Evolutionary conservation across 2,113 vertebrate genomes (phyloP).

Genomic region (Telmatochromis sp.): DNA sequence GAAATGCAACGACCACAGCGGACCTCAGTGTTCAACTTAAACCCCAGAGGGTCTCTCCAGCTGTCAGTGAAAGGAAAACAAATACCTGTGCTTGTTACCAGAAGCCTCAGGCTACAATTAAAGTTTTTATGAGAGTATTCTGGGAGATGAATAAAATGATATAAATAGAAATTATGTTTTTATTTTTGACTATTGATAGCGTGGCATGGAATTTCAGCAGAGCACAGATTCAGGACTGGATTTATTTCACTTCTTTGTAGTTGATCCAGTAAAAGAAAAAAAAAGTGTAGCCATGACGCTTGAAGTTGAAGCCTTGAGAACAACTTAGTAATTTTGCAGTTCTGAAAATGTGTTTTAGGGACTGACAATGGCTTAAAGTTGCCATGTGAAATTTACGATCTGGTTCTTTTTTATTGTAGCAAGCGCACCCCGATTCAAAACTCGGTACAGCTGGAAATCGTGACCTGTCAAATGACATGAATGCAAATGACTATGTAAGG

Average conservation of each 20-base stretch:
- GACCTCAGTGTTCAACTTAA: neutral
- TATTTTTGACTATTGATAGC: neutral
- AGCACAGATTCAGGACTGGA: neutral
- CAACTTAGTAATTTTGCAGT: neutral
- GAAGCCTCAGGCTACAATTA: neutral
- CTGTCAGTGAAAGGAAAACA: neutral
- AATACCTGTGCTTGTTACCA: neutral
- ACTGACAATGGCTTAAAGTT: slow-evolving; percentile 5
- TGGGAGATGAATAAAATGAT: neutral
- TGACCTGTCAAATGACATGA: slow-evolving; percentile 10
- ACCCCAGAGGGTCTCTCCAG: neutral
- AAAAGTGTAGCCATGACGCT: neutral
- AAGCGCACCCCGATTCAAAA: slow-evolving; percentile 17
- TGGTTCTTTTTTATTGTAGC: slow-evolving; percentile 36
- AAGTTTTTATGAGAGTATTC: neutral
- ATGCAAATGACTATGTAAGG: slow-evolving; percentile 27
- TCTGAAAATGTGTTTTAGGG: neutral
- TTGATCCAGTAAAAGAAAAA: neutral
- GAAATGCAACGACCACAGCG: neutral
- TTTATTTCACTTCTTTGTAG: neutral
- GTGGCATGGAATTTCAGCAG: neutral
- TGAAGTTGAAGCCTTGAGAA: neutral
- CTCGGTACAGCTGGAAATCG: slow-evolving; percentile 27
- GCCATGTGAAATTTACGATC: slow-evolving; percentile 25
- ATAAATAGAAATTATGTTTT: neutral